Evolutionary conservation across 37 sponge, comb jelly and placozoan genomes (phyloP), one percentile per base, ranked within the genome.

Genomic region (Cladorhizidae sp.): DNA sequence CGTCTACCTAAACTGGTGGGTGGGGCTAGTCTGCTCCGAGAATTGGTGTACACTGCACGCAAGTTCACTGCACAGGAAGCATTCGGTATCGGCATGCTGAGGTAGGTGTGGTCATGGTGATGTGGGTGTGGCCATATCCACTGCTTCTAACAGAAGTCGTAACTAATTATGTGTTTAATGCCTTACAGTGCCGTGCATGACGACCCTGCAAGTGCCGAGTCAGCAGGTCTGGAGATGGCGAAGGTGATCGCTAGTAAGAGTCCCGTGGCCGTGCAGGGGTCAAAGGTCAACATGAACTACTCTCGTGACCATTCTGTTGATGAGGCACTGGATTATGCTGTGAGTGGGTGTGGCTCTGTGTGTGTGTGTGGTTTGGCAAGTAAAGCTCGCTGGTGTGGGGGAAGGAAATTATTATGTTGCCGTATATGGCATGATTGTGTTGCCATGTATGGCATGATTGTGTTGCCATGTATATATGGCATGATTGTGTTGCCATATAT

Each of bases 1-100:
- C 70, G 98, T 52, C 83, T 98, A 40, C 96, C 96, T 6, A 95
- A 95, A 72, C 72, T 95, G 17, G 87, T 95, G 9, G 98, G 98
- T 0, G 93, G 91, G 36, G 80, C 86, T 62, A 91, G 93, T 73
- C 55, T 87, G 50, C 77, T 85, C 38, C 54, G 87, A 25, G 97
- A 96, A 40, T 61, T 96, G 40, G 91, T 87, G n/a, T 90, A 75
- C 70, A 90, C 97, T 41, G 91, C 89, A 0, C 57, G 94, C 37
- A 87, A 78, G 62, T 83, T 96, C 28, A 40, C 59, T 57, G 82
- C 91, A 35, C 78, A 87, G 3, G 94, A 93, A 35, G 97, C 97
- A 40, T 51, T 69, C 21, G 31, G 17, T 31, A 74, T 93, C 20
- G 94, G 94, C 7, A 72, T 93, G 38, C 83, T 96, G 36, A 96